Percentiles rank a stretch among this genome's conserved stretches.
Evolutionary conservation across 1,140 invertebrate species (phyloP).

Genomic region (Drosophila subobscura): DNA sequence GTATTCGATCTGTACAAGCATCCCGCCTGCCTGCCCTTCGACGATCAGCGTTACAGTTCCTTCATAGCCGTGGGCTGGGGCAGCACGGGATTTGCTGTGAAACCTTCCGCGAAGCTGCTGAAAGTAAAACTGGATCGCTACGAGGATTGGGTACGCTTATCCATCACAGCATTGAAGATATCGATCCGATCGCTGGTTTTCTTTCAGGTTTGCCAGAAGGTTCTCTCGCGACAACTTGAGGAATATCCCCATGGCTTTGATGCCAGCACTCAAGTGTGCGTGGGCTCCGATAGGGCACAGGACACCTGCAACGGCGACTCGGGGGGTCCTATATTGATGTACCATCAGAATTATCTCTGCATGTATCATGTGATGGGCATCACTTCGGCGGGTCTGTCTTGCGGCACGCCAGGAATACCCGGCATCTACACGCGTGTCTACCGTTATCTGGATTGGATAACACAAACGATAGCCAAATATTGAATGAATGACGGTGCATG

Average conservation of each 20-base stretch:
- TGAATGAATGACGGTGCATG: constrained; percentile 4
- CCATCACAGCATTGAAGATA: constrained; percentile 25
- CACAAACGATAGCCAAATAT: constrained; percentile 14
- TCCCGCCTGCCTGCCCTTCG: constrained; percentile 73
- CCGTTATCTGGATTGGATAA: constrained; percentile 76
- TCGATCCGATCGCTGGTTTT: not conserved
- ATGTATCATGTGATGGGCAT: constrained; percentile 76
- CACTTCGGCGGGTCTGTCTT: constrained; percentile 66
- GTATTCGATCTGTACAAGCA: constrained; percentile 69
- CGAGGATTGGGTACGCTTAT: constrained; percentile 23
- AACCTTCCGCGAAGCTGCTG: constrained; percentile 75
- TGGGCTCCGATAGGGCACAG: constrained; percentile 85
- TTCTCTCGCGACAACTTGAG: constrained; percentile 37
- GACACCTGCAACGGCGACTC: constrained; percentile 84
- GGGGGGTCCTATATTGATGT: constrained; percentile 69
- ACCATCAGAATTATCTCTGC: constrained; percentile 63
- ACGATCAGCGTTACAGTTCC: constrained; percentile 32
- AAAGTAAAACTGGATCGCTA: constrained; percentile 84
- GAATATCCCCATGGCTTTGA: constrained; percentile 84
- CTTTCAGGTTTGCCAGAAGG: constrained; percentile 67
- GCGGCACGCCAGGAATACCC: constrained; percentile 61
- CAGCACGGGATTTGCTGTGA: constrained; percentile 35
- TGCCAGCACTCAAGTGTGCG: constrained; percentile 86
- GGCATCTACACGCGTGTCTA: constrained; percentile 73
- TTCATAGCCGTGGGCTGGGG: constrained; percentile 76